phyloP scores from a whole-genome alignment of 2,888 invertebrate species.

The Lepidonotus clava region DNA sequence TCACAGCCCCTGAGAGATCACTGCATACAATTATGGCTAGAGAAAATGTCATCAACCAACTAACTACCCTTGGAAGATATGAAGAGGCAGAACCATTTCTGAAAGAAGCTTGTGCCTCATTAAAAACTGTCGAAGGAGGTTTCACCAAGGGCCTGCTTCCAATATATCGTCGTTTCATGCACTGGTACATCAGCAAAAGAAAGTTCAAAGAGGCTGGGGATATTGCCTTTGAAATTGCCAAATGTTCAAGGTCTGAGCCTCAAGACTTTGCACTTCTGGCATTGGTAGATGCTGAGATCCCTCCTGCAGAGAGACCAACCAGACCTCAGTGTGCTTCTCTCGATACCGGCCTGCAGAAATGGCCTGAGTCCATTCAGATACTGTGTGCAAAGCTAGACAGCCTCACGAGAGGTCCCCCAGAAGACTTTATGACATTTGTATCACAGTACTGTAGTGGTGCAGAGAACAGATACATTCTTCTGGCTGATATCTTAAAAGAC shows the following conservation, averaged over 20 bases:
- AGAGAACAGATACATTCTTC: background rate
- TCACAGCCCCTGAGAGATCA: background rate
- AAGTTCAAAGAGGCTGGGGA: background rate
- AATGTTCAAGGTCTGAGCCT: background rate
- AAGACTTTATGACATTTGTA: background rate
- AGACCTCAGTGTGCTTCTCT: background rate
- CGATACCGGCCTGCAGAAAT: background rate
- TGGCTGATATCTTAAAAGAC: background rate
- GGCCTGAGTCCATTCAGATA: background rate
- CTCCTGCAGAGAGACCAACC: background rate
- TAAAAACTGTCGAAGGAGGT: no score
- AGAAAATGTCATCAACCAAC: slow-evolving; percentile 24
- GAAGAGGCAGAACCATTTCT: background rate
- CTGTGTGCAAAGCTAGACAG: background rate
- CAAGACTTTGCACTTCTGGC: background rate
- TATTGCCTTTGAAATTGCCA: background rate
- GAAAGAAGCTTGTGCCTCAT: background rate
- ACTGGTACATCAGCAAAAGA: slow-evolving; percentile 7
- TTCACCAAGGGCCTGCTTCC: background rate
- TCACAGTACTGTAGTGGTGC: background rate
- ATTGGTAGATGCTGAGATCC: background rate
- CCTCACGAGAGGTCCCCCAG: background rate
- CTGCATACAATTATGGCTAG: background rate
- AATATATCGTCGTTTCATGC: background rate
- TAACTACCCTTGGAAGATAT: background rate